Evolutionary conservation across 2,113 vertebrate species (phyloP).

Genomic region (Parus major): DNA sequence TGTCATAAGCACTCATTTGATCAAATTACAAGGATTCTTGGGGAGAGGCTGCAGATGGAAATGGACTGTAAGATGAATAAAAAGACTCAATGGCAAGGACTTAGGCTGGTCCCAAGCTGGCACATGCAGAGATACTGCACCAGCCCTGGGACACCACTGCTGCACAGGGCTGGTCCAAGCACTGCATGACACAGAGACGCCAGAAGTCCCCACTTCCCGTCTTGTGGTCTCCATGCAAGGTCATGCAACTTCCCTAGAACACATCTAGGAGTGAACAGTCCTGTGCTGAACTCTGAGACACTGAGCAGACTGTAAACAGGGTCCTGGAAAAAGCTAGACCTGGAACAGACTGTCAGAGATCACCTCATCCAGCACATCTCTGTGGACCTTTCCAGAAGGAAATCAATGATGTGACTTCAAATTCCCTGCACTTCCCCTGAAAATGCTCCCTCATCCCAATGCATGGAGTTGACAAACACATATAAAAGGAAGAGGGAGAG

Average conservation of each 20-base stretch:
- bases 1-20: accelerated
- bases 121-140: not conserved
- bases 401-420: not conserved
- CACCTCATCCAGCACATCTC: not conserved
- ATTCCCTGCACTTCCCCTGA: not conserved
- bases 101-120: not conserved
- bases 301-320: not conserved
- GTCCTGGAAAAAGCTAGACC: not conserved
- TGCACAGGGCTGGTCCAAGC: not conserved
- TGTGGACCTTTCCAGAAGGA: not conserved
- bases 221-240: not conserved
- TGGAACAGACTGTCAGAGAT: not conserved
- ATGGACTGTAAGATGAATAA: not conserved
- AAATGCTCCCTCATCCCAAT: not conserved
- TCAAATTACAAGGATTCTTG: not conserved
- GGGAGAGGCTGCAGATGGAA: not conserved
- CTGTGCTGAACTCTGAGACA: not conserved
- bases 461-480: not conserved
- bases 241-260: not conserved
- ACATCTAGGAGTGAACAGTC: not conserved
- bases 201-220: not conserved
- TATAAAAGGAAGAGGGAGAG: not conserved
- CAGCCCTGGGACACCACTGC: accelerated
- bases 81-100: not conserved
- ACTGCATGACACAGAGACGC: not conserved